phyloP scores from a whole-genome alignment of 1,140 invertebrate species.

The Spodoptera frugiperda region DNA sequence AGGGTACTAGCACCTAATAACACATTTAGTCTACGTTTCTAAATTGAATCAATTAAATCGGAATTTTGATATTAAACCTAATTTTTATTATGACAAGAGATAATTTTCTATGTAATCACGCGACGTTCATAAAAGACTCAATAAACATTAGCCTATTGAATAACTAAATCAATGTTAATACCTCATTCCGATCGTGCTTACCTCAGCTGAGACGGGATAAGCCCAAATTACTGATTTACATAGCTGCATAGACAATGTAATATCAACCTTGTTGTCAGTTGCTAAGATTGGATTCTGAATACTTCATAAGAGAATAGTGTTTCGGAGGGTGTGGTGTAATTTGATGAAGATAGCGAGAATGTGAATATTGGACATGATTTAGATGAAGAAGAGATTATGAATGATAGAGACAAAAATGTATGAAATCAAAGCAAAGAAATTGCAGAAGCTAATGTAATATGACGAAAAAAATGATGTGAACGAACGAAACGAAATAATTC shows the following conservation, averaged over 20 bases:
- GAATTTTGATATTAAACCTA: background rate
- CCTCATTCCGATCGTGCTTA: conserved; percentile 60
- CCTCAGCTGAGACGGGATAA: conserved; percentile 61
- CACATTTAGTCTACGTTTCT: too few relatives aligned
- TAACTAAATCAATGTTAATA: conserved; percentile 48
- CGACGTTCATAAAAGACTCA: conserved; percentile 21
- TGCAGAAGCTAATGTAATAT: too few relatives aligned
- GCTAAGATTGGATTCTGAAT: conserved; percentile 21
- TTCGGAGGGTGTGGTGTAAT: conserved; percentile 11
- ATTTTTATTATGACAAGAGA: background rate
- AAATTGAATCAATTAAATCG: too few relatives aligned
- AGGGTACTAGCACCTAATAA: too few relatives aligned
- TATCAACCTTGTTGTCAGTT: conserved; percentile 30
- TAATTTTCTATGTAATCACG: conserved; percentile 21
- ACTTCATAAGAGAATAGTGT: conserved; percentile 18
- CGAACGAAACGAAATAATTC: too few relatives aligned
- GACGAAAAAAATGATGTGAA: too few relatives aligned
- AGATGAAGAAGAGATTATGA: too few relatives aligned
- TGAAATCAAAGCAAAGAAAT: too few relatives aligned
- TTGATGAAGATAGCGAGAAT: background rate
- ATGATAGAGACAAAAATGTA: too few relatives aligned
- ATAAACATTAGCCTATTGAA: conserved; percentile 41
- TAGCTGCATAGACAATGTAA: conserved; percentile 14
- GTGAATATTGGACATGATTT: too few relatives aligned
- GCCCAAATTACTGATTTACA: conserved; percentile 46